Base-by-base conservation (phyloP, 2,797 vertebrate genomes). In the Channallabes apus region DNA sequence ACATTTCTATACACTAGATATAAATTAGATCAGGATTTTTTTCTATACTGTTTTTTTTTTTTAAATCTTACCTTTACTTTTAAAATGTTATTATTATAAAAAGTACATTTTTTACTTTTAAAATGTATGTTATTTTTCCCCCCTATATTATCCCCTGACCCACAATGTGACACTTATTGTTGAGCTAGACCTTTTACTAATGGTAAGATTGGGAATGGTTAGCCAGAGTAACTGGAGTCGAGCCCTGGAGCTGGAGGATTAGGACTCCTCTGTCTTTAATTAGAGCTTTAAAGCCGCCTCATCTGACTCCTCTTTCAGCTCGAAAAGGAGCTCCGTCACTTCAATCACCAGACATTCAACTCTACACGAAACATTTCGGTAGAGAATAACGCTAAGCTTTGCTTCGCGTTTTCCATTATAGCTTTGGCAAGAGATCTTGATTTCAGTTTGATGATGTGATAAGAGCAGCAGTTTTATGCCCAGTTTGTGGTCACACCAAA, bases 231-330 rank as follows among this genome's bases (percentile, higher is more conserved):
- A 91, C 88, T 0, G 85, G 83, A 89, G 89, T 91, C 86, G 22
- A 69, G 58, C 86, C 86, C 85, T 90, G 79, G 77, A 89, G 85
- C 87, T 85, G 72, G 86, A 80, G 85, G 91, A 93, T 94, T 90
- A 92, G 86, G 80, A 87, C 81, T 88, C 86, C 87, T 88, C 90
- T 91, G 90, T 90, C 90, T 93, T 93, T 90, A 91, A 92, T 93
- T 91, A 89, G 85, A 89, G 76, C 32, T 91, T 86, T 88, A 87
- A 90, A 87, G 29, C 80, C 22, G 14, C 86, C 85, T 89, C 88
- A 86, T 89, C 86, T 87, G 88, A 87, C 84, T 89, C 84, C 64
- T 86, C 87, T 82, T 88, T 87, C 85, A 87, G 81, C 84, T 83
- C 76, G 56, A 86, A 20, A 71, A 83, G 38, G 67, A 82, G 77